Conservation (phyloP, 2,888 invertebrate species). For the Lottia gigantea region DNA sequence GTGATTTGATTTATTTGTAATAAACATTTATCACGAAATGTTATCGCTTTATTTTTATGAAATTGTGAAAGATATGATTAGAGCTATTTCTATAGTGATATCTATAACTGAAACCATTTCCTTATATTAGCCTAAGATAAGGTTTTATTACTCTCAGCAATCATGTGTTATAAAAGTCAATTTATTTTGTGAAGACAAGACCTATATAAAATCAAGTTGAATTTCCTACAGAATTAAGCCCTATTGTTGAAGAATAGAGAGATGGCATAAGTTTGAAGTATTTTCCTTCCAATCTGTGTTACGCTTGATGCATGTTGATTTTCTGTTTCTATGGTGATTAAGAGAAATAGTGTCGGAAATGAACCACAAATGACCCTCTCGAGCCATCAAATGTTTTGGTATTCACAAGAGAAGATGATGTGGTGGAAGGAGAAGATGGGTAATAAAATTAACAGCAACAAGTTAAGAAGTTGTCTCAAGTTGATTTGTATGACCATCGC, state of each 20-base stretch:
- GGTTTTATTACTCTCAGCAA: no score
- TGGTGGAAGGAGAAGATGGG: neutral
- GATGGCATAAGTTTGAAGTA: neutral
- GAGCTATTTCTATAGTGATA: no score
- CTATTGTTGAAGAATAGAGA: neutral
- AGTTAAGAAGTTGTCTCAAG: neutral
- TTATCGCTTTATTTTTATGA: no score
- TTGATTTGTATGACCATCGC: no score
- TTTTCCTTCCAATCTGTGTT: conserved; percentile 8
- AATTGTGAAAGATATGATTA: no score
- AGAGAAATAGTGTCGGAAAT: conserved; percentile 9
- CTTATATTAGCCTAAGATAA: no score
- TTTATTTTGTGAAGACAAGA: neutral
- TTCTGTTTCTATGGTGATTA: conserved; percentile 11
- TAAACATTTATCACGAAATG: no score
- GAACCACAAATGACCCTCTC: conserved; percentile 10
- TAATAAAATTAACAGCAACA: conserved; percentile 2
- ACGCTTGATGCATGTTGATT: conserved; percentile 10
- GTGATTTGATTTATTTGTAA: no score
- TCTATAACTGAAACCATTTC: no score
- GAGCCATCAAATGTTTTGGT: conserved; percentile 9
- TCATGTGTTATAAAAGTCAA: neutral
- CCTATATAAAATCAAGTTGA: neutral
- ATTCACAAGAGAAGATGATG: neutral
- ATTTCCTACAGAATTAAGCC: neutral